Evolutionary conservation across 2,113 vertebrate genomes (phyloP).

Genomic region (Tachycineta bicolor): DNA sequence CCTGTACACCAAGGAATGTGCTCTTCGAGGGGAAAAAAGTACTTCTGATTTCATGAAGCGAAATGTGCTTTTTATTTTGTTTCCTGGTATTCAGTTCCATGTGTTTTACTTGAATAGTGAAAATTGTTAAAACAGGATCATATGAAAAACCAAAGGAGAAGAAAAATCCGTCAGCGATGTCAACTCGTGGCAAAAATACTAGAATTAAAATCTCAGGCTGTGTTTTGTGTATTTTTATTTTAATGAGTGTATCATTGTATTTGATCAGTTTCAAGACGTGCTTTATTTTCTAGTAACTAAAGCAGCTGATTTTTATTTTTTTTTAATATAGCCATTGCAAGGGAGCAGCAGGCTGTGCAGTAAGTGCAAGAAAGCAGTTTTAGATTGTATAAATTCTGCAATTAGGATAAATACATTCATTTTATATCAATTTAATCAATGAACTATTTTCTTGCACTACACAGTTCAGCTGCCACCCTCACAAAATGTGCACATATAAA

Average conservation of each 20-base stretch:
- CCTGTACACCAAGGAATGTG: background rate
- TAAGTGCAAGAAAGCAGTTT: background rate
- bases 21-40: background rate
- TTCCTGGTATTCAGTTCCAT: constrained; percentile 28
- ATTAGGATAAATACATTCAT: background rate
- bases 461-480: background rate
- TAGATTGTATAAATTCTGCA: background rate
- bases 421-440: background rate
- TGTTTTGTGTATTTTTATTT: constrained; percentile 55
- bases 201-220: constrained; percentile 61
- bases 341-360: background rate
- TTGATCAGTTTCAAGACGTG: background rate
- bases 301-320: background rate
- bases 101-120: constrained; percentile 58
- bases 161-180: background rate
- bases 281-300: constrained; percentile 44
- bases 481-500: background rate
- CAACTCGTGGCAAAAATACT: constrained; percentile 13
- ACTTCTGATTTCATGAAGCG: background rate
- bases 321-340: background rate
- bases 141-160: constrained; percentile 60
- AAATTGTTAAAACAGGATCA: background rate
- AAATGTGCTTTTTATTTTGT: constrained; percentile 38
- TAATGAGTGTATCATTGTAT: constrained; percentile 11
- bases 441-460: background rate